A percentile compares a stretch with the other conserved stretches of the same genome.
phyloP scores from a whole-genome alignment of 2,888 invertebrate species.

The Rhamnusium bicolor region DNA sequence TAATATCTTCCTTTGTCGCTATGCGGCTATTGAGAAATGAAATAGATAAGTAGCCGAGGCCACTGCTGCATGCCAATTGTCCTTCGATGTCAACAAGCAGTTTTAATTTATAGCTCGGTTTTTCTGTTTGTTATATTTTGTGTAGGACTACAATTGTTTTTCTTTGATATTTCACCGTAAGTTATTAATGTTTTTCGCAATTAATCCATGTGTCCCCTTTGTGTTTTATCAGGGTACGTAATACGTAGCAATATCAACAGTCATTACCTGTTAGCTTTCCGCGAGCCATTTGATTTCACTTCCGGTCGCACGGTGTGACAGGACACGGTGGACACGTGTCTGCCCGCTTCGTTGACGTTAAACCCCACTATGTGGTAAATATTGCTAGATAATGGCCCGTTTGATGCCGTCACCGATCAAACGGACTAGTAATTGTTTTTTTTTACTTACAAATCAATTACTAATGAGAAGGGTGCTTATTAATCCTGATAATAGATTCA shows the following conservation, averaged over 20 bases:
- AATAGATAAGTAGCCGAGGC: no score
- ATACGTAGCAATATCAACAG: background rate
- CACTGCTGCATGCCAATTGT: no score
- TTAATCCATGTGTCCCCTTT: background rate
- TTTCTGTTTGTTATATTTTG: no score
- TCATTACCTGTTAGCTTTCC: slow-evolving; percentile 56
- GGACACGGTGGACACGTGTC: slow-evolving; percentile 47
- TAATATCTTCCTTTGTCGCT: no score
- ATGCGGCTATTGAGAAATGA: no score
- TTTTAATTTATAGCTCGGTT: no score
- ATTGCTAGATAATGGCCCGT: slow-evolving; percentile 24
- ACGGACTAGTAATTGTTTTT: slow-evolving; percentile 26
- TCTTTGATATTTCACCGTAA: no score
- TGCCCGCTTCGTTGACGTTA: slow-evolving; percentile 24
- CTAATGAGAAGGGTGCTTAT: background rate
- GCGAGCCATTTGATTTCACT: slow-evolving; percentile 55
- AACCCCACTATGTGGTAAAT: slow-evolving; percentile 15
- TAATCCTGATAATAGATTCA: background rate
- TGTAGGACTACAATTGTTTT: no score
- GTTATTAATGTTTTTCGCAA: background rate
- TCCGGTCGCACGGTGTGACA: slow-evolving; percentile 54
- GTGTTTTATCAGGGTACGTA: background rate
- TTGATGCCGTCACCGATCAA: slow-evolving; percentile 13
- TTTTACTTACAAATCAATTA: slow-evolving; percentile 22
- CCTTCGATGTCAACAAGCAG: no score